phyloP scores from a whole-genome alignment of 2,113 vertebrate genomes.

The Sorex araneus region DNA sequence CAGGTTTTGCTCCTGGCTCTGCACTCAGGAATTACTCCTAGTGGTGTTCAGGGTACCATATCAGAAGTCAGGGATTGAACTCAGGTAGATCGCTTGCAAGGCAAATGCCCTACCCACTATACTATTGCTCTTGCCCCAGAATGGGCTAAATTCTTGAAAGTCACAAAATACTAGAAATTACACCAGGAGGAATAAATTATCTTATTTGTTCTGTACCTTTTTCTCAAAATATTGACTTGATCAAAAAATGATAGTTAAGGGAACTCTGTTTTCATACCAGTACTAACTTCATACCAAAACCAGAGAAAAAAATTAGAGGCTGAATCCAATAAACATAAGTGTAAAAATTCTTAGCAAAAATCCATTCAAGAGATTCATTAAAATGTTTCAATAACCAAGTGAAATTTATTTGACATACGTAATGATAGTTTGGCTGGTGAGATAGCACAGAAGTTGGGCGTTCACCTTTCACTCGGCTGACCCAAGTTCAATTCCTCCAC shows the following conservation, averaged over 20 bases:
- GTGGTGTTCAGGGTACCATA: too few relatives aligned
- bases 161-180: background rate
- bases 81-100: too few relatives aligned
- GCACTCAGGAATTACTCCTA: too few relatives aligned
- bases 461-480: too few relatives aligned
- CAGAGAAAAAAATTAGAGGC: conserved; percentile 14
- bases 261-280: background rate
- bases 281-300: background rate
- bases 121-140: too few relatives aligned
- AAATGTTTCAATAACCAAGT: conserved; percentile 22
- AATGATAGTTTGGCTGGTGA: too few relatives aligned
- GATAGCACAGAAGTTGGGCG: too few relatives aligned
- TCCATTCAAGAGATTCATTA: background rate
- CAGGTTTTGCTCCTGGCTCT: too few relatives aligned
- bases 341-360: conserved; percentile 36
- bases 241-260: conserved; percentile 1
- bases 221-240: conserved; percentile 12
- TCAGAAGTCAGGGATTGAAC: too few relatives aligned
- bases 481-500: too few relatives aligned
- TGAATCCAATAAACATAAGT: background rate
- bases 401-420: background rate
- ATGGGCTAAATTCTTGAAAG: background rate
- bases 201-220: background rate
- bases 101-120: too few relatives aligned
- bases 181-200: background rate